Evolutionary conservation across 2,888 invertebrate genomes (phyloP), one percentile per base, ranked within the genome.

Genomic region (Caenorhabditis doughertyi): DNA sequence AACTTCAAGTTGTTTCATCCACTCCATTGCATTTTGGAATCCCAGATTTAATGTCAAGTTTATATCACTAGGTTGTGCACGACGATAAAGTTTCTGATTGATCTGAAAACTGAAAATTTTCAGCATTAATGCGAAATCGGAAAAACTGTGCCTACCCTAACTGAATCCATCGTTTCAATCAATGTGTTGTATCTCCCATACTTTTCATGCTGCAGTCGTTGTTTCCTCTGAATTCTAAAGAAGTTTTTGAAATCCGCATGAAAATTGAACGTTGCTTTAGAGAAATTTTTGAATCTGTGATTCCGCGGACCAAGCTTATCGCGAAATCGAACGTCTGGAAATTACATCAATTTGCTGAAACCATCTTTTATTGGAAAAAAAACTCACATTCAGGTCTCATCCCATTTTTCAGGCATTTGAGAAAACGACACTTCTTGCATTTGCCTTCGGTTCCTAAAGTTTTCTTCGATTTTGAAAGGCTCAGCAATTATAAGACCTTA

Each of bases 21-120:
- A 60, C 2, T 60, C 42, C 1, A 25, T 60, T 60, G 60, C 60
- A 60, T 60, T 25, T 8, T n/a, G 60, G n/a, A 60, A 25, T 1
- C 60, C 25, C 9, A 60, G 3, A 13, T 60, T 60, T 8, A 60
- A 21, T 2, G n/a, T n/a, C 13, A 23, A 21, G 1, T 60, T 18
- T 3, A 60, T 60, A 25, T 60, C 60, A n/a, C n/a, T 21, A 1
- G 25, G 11, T 1, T 16, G 25, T 1, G 60, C 60, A 0, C 42
- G 42, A 5, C n/a, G 25, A 18, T 42, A 60, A 5, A 42, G 3
- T n/a, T 42, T 42, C 1, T 25, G 11, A 4, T 42, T 42, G 21
- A 60, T 60, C 60, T 60, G 42, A 39, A 42, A 56, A 13, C 13
- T 8, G 16, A 32, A 32, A 9, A 32, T 32, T 49, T 49, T 51